Conservation (phyloP, 2,888 invertebrate species). For the Willowsia nigromaculata region DNA sequence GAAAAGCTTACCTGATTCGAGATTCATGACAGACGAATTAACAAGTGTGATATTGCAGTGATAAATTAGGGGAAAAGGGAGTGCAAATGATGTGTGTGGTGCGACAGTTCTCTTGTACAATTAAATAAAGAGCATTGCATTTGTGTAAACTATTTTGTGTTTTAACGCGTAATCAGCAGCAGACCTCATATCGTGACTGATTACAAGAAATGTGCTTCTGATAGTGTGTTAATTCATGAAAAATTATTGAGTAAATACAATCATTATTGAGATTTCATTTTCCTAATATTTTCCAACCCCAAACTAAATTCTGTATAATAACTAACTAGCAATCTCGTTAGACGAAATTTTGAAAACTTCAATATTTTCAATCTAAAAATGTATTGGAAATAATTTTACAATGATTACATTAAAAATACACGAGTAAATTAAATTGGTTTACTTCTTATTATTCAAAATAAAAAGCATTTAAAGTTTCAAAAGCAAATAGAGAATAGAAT, state of each 20-base stretch:
- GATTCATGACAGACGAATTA: conserved; percentile 57
- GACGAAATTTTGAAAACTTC: no score
- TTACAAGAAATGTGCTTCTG: conserved; percentile 29
- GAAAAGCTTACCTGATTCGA: conserved; percentile 40
- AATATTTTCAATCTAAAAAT: no score
- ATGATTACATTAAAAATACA: no score
- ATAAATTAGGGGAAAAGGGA: neutral
- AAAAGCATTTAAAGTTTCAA: no score
- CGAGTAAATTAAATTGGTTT: neutral
- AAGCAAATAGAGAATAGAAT: neutral
- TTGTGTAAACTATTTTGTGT: conserved; percentile 31
- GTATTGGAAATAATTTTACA: neutral
- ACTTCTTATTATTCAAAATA: no score
- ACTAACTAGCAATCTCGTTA: no score
- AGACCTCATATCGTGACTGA: conserved; percentile 47
- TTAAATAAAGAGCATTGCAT: neutral
- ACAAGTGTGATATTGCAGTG: conserved; percentile 6
- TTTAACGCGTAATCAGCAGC: conserved; percentile 50
- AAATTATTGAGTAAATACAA: neutral
- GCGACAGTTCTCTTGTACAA: neutral
- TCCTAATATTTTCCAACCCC: no score
- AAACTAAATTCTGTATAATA: no score
- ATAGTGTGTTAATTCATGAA: conserved; percentile 37
- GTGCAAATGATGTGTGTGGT: neutral
- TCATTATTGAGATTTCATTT: no score